Base-by-base conservation (phyloP, 2,797 vertebrate species). In the Forpus xanthops region DNA sequence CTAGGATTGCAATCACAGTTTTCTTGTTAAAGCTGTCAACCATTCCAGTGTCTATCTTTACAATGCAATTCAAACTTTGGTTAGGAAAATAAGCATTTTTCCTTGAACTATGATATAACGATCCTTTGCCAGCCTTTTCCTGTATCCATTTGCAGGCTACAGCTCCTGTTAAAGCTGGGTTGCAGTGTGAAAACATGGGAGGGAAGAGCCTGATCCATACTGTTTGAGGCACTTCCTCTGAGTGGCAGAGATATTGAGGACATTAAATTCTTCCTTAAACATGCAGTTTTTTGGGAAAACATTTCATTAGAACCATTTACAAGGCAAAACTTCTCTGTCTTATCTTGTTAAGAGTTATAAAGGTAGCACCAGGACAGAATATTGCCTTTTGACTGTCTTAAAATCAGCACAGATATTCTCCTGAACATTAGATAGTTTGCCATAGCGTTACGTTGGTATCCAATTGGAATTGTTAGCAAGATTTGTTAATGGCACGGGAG, bases 21-120 rank as follows among this genome's bases (percentile, higher is more conserved):
- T 96, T 96, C 94, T 89, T 93, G 93, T 95, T 96, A 96, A 96
- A 96, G 86, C 93, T 95, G 93, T 96, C 96, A 94, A 66, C 90
- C 78, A 0, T 92, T 95, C 93, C 72, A 89, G 72, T 79, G 90
- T 94, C 96, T 94, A 93, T 96, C 89, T 95, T 94, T 95, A 97
- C 93, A 96, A 97, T 93, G 88, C 86, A 95, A 85, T 75, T 95
- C 91, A 93, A 93, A 88, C 90, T 78, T 90, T 80, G 61, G 64
- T 91, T 93, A 90, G 84, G 71, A 89, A 97, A 96, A 97, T 72
- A 96, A 68, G 28, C 81, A 42, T 67, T 94, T 95, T 78, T 85
- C 37, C 68, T 89, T 96, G 64, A 97, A 89, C 93, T 89, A 50
- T 62, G 84, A 39, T 93, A 95, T 47, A 76, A 82, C 90, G 80